These are phyloP conservation scores for Pipa parva DNA, from an alignment of 2,113 vertebrate genomes.

Conservation along the genomic window DNA sequence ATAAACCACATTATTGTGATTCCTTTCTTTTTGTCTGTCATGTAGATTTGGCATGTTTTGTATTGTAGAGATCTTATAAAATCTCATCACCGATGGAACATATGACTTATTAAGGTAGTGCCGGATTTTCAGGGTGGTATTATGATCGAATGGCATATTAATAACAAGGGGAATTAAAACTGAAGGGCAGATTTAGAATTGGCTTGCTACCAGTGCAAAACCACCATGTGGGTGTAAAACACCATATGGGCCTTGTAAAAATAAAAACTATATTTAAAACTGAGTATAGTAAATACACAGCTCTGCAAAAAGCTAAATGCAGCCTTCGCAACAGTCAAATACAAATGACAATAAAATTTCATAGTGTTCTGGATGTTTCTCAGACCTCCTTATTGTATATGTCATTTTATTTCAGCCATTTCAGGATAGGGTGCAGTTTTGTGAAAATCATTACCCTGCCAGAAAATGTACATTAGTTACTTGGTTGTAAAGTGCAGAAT, in stretches of 20 bases:
- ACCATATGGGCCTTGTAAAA: background rate
- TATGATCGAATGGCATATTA: background rate
- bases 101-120: background rate
- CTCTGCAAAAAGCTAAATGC: background rate
- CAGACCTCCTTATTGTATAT: background rate
- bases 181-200: background rate
- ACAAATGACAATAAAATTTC: background rate
- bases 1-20: no score
- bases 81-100: background rate
- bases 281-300: background rate
- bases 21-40: no score
- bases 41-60: no score
- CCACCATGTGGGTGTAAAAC: background rate
- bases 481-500: no score
- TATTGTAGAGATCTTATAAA: conserved; percentile 36
- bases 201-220: background rate
- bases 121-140: background rate
- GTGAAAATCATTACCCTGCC: no score
- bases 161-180: background rate
- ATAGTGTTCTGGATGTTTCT: background rate
- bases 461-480: no score
- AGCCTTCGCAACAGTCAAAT: background rate
- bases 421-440: background rate
- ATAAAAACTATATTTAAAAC: background rate
- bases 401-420: no score